These are phyloP conservation scores for Coptodon bakossiorum DNA, from an alignment of 2,113 vertebrate genomes.

Conservation along the genomic window DNA sequence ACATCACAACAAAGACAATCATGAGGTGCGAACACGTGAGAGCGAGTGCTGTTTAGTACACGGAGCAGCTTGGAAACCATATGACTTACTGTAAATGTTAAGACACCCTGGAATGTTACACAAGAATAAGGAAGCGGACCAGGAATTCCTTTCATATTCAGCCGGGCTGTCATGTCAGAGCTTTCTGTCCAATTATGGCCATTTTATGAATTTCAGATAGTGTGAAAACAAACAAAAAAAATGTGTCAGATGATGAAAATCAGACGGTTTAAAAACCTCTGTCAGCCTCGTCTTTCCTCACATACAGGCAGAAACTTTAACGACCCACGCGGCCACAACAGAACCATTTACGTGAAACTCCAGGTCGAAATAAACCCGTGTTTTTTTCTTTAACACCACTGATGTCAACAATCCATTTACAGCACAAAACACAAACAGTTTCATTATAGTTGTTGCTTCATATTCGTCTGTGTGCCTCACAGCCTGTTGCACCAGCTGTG, in stretches of 20 bases:
- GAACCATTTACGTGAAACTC: fast-evolving
- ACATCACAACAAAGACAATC: background rate
- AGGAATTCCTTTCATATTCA: background rate
- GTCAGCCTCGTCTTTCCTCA: background rate
- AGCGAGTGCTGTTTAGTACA: background rate
- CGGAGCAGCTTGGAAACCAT: background rate
- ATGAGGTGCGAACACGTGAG: background rate
- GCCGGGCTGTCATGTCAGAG: background rate
- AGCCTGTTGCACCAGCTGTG: background rate
- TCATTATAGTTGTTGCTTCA: background rate
- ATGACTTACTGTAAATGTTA: constrained; percentile 35
- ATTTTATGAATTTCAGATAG: background rate
- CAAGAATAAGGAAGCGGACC: background rate
- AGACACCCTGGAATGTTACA: constrained; percentile 3
- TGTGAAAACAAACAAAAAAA: background rate
- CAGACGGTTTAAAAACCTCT: fast-evolving
- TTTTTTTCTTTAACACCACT: background rate
- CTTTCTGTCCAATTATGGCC: background rate
- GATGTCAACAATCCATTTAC: background rate
- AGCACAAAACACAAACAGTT: background rate
- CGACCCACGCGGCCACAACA: fast-evolving
- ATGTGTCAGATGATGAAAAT: background rate
- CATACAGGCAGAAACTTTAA: fast-evolving
- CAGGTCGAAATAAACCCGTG: fast-evolving
- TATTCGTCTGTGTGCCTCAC: background rate